Conservation (phyloP, 2,888 invertebrate genomes). For the Parapristionchus giblindavisi region DNA sequence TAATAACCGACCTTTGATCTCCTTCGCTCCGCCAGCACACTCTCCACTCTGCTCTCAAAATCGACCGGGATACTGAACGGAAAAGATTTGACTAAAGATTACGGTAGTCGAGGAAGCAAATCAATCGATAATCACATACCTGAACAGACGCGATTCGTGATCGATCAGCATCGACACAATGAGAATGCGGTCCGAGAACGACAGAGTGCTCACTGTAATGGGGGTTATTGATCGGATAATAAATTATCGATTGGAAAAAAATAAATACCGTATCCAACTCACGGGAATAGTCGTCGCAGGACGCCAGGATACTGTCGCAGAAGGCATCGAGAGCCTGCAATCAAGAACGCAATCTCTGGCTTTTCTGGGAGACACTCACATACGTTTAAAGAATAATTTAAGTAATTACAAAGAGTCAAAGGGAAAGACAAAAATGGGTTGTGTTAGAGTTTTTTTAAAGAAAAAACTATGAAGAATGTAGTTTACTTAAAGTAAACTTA, state of each 20-base stretch:
- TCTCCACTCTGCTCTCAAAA: slow-evolving; percentile 13
- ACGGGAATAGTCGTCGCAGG: slow-evolving; percentile 12
- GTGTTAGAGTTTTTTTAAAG: too few species aligned
- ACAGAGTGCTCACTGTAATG: not conserved
- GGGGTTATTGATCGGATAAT: not conserved
- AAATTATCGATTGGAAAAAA: not conserved
- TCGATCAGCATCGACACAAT: slow-evolving; percentile 31
- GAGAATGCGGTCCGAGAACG: slow-evolving; percentile 11
- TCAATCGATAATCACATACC: not conserved
- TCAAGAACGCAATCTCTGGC: not conserved
- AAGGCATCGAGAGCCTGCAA: slow-evolving; percentile 32
- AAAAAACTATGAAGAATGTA: too few species aligned
- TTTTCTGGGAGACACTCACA: too few species aligned
- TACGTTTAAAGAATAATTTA: too few species aligned
- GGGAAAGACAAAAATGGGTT: too few species aligned
- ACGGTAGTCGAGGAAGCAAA: not conserved
- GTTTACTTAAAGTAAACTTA: too few species aligned
- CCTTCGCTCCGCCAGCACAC: not conserved
- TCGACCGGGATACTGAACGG: slow-evolving; percentile 19
- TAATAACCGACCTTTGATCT: slow-evolving; percentile 14
- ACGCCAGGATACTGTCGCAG: slow-evolving; percentile 2
- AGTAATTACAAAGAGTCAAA: too few species aligned
- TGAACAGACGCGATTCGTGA: slow-evolving; percentile 9
- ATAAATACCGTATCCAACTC: not conserved
- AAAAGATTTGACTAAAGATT: not conserved